phyloP scores from a whole-genome alignment of 2,888 invertebrate species.

The Tridacna crocea region DNA sequence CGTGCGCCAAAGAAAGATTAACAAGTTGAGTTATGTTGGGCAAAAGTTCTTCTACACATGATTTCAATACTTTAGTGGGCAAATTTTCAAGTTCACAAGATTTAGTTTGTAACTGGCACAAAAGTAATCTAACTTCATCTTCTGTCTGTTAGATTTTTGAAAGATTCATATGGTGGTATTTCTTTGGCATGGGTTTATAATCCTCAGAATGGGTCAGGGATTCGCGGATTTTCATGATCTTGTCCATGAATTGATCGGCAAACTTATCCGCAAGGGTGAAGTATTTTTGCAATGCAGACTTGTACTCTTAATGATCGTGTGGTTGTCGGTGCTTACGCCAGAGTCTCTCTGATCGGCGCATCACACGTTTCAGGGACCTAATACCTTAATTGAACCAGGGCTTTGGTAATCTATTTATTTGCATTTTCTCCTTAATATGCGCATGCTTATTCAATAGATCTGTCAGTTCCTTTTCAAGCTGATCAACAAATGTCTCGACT shows the following conservation, averaged over 20 bases:
- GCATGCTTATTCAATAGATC: not conserved
- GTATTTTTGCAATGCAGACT: no score
- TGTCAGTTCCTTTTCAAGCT: not conserved
- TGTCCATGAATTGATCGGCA: slow-evolving; percentile 19
- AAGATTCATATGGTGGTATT: not conserved
- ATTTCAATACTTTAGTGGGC: slow-evolving; percentile 27
- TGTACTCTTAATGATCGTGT: no score
- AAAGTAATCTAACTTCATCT: not conserved
- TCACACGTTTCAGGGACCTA: no score
- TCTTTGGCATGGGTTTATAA: slow-evolving; percentile 13
- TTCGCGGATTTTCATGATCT: slow-evolving; percentile 11
- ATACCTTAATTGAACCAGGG: no score
- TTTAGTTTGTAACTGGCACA: slow-evolving; percentile 14
- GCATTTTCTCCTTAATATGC: no score
- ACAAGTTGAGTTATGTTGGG: slow-evolving; percentile 33
- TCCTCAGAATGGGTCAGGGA: not conserved
- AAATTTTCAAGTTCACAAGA: slow-evolving; percentile 40
- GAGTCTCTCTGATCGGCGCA: no score
- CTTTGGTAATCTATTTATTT: no score
- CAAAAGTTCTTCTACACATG: slow-evolving; percentile 18
- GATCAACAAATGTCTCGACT: not conserved
- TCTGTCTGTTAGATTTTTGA: slow-evolving; percentile 9
- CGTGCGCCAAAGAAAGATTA: slow-evolving; percentile 20
- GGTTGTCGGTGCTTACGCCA: no score
- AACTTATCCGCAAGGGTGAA: not conserved